Evolutionary conservation across 2,113 vertebrate genomes (phyloP), one percentile per base, ranked within the genome.

Genomic region (Heliornis fulica): DNA sequence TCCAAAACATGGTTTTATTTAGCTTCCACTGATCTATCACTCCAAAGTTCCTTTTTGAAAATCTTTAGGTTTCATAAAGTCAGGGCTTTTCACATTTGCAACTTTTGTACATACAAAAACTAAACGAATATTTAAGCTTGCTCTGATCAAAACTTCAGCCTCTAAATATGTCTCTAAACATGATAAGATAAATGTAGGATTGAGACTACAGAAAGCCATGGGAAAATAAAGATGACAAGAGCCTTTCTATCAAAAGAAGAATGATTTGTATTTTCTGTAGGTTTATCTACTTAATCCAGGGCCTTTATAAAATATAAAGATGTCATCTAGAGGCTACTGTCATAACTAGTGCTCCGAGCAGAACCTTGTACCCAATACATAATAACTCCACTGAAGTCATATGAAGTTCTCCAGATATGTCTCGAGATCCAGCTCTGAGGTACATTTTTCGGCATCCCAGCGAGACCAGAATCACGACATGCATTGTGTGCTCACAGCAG

Each of bases 401-500:
- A 63, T 0, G 2, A 64, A 53, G 11, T 68, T 91, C 65, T 59
- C 34, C 25, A 80, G 40, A 40, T 19, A 61, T 66, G 29, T 28
- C 63, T 83, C 45, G 57, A 69, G 21, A 74, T 32, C 17, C 56
- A 63, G 25, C 40, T 66, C 34, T 29, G 20, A 69, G 57, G 53
- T 22, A 11, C 54, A 74, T 21, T 41, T 59, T 50, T 46, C n/a
- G 76, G 78, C 1, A 0, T 34, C 7, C 1, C 5, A 36, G 21
- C 14, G 26, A 69, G 11, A 41, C 23, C 43, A n/a, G 26, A 13
- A 69, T 28, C 38, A 23, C 88, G n/a, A 56, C 3, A 51, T 3
- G 18, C 7, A 15, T 8, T 1, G 0, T 8, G 51, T 1, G 10
- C 43, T 64, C 26, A 14, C 10, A 31, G 79, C 23, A 53, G 61